Percentiles rank a stretch among this genome's conserved stretches.
Evolutionary conservation across 2,797 vertebrate genomes (phyloP).

Genomic region (Paguma larvata): DNA sequence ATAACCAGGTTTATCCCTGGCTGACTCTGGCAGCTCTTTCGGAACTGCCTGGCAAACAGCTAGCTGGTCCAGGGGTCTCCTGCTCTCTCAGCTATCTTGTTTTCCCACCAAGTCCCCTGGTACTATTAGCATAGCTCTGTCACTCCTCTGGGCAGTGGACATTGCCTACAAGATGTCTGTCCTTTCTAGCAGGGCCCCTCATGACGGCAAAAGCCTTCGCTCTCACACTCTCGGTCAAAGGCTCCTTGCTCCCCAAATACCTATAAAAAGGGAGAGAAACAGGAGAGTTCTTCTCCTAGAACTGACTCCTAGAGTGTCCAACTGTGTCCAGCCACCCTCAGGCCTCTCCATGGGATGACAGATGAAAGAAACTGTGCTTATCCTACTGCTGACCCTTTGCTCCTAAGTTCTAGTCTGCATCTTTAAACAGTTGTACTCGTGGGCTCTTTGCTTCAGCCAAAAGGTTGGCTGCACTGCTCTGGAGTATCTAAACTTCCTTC

Average conservation of each 20-base stretch:
- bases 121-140: not conserved
- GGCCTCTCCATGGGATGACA: not conserved
- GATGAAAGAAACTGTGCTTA: not conserved
- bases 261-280: not conserved
- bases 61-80: not conserved
- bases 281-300: not conserved
- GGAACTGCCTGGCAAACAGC: not conserved
- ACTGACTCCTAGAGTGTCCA: not conserved
- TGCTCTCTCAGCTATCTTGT: not conserved
- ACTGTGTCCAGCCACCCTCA: accelerated
- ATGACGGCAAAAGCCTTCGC: not conserved
- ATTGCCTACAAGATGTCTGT: not conserved
- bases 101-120: not conserved
- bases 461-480: not conserved
- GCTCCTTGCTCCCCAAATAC: not conserved
- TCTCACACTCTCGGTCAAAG: not conserved
- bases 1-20: not conserved
- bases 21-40: not conserved
- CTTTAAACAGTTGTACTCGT: not conserved
- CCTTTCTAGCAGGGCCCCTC: not conserved
- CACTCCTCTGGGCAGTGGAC: not conserved
- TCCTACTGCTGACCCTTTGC: not conserved
- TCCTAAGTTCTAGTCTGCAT: not conserved
- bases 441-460: not conserved
- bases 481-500: not conserved